phyloP scores from a whole-genome alignment of 2,888 invertebrate species.

The Himalopsyche tibetana region DNA sequence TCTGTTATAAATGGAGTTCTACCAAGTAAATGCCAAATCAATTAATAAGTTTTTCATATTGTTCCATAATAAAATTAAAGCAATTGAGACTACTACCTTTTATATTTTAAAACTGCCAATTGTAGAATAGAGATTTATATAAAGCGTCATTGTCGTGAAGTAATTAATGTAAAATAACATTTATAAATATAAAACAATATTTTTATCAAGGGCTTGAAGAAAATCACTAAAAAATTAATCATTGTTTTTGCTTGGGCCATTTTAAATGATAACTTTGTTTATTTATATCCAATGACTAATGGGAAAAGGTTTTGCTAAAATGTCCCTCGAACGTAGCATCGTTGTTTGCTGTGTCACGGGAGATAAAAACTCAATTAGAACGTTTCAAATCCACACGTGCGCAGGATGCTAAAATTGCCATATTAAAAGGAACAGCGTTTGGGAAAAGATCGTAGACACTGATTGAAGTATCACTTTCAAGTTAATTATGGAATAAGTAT shows the following conservation, averaged over 20 bases:
- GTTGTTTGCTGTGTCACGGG: conserved; percentile 35
- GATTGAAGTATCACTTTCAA: conserved; percentile 22
- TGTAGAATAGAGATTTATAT: too few relatives aligned
- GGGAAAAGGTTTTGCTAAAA: not conserved
- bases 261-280: not conserved
- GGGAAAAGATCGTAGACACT: not conserved
- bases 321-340: not conserved
- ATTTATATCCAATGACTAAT: not conserved
- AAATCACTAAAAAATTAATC: too few relatives aligned
- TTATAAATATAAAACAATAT: too few relatives aligned
- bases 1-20: too few relatives aligned
- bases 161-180: too few relatives aligned
- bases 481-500: not conserved
- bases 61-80: too few relatives aligned
- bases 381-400: conserved; percentile 40
- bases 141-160: too few relatives aligned
- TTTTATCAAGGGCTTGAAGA: too few relatives aligned
- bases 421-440: not conserved
- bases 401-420: conserved; percentile 37
- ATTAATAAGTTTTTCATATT: too few relatives aligned
- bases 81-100: too few relatives aligned
- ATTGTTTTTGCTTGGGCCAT: not conserved
- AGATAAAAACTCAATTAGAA: conserved; percentile 43
- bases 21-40: too few relatives aligned
- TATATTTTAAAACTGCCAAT: too few relatives aligned